phyloP scores from a whole-genome alignment of 2,888 invertebrate species.

The Erebia ligea region DNA sequence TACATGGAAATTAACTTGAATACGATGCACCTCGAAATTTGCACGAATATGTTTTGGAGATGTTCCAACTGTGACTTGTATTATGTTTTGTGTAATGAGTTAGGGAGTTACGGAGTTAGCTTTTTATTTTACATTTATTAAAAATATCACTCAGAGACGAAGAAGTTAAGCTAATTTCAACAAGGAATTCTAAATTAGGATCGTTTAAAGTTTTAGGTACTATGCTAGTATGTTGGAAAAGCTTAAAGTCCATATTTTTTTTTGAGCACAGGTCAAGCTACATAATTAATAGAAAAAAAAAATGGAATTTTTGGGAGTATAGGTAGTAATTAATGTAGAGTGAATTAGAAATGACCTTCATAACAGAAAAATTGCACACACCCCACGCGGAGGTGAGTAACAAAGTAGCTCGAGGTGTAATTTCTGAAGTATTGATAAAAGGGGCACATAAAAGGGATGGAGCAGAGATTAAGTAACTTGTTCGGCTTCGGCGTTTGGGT shows the following conservation, averaged over 20 bases:
- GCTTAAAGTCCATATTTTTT: no score
- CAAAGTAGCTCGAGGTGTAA: constrained; percentile 56
- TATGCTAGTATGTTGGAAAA: no score
- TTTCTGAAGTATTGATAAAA: constrained; percentile 72
- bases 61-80: constrained; percentile 18
- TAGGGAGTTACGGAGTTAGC: neutral
- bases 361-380: constrained; percentile 26
- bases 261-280: no score
- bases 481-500: constrained; percentile 64
- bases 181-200: neutral
- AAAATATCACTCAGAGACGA: neutral
- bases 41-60: constrained; percentile 27
- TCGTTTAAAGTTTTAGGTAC: neutral
- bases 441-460: constrained; percentile 64
- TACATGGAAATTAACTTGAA: constrained; percentile 38
- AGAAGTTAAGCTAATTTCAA: neutral
- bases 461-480: constrained; percentile 73
- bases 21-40: constrained; percentile 31
- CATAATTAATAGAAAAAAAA: no score
- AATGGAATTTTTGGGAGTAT: no score
- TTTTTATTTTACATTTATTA: neutral
- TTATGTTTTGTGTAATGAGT: constrained; percentile 19
- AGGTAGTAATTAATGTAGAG: no score
- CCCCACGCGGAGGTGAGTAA: constrained; percentile 24
- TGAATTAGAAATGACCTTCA: neutral